A percentile compares a stretch with the other conserved stretches of the same genome.
Evolutionary conservation across 1,140 invertebrate species (phyloP).

Genomic region (Eulimnadia texana): DNA sequence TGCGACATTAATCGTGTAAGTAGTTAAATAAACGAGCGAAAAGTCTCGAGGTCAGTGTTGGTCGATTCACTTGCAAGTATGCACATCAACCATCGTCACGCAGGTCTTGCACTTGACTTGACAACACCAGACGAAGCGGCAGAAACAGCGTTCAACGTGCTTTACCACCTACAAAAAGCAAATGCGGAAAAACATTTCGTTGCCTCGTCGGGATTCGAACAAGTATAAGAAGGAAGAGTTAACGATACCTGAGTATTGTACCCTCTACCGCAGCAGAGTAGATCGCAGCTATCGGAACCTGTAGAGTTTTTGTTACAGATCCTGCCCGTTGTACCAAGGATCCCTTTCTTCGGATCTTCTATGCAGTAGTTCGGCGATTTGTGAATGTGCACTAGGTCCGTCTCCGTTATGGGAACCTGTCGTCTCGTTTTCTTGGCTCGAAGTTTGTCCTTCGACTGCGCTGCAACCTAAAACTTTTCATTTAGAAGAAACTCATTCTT

Average conservation of each 20-base stretch:
- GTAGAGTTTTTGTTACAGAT: conserved; percentile 41
- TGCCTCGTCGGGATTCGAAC: too few relatives aligned
- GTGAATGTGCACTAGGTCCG: conserved; percentile 44
- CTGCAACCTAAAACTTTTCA: conserved; percentile 12
- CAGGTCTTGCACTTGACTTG: conserved; percentile 47
- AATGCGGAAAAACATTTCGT: not conserved
- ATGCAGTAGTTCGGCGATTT: conserved; percentile 49
- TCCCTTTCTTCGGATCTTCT: conserved; percentile 38
- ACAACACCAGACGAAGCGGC: conserved; percentile 51
- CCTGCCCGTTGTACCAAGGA: conserved; percentile 43
- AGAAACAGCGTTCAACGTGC: conserved; percentile 36
- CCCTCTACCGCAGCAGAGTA: conserved; percentile 48
- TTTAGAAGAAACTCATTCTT: too few relatives aligned
- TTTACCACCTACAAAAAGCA: conserved; percentile 26
- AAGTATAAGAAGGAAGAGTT: too few relatives aligned
- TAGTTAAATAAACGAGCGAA: too few relatives aligned
- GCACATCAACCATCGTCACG: conserved; percentile 36
- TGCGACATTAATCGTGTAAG: too few relatives aligned
- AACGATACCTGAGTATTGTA: conserved; percentile 43
- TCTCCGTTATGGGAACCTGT: conserved; percentile 27
- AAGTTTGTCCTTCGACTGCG: conserved; percentile 8
- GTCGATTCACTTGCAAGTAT: conserved; percentile 38
- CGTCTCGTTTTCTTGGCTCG: conserved; percentile 21
- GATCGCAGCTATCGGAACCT: conserved; percentile 42
- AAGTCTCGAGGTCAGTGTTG: not conserved